These are phyloP conservation scores for Glaucidium brasilianum DNA, from an alignment of 2,113 vertebrate species.

Conservation along the genomic window DNA sequence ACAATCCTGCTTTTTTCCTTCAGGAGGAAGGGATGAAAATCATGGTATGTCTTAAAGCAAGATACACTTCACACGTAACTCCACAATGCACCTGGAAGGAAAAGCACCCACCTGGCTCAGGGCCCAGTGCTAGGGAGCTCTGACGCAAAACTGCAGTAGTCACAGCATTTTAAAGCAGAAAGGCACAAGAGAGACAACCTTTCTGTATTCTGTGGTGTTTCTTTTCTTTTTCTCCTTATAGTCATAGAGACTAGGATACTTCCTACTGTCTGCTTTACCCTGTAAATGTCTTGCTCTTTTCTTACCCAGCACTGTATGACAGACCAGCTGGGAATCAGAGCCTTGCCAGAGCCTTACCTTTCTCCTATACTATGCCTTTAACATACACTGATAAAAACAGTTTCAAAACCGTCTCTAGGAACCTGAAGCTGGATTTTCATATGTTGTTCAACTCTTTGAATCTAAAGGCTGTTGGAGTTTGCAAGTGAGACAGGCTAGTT, in stretches of 20 bases:
- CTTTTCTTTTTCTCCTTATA: background rate
- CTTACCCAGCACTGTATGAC: background rate
- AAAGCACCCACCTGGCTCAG: background rate
- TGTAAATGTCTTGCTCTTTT: background rate
- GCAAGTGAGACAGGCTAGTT: background rate
- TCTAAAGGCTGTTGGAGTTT: background rate
- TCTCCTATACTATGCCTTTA: background rate
- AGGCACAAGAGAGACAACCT: background rate
- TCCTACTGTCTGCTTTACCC: background rate
- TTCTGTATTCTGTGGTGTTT: background rate
- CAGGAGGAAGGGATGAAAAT: background rate
- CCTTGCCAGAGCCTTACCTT: background rate
- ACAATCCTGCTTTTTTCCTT: background rate
- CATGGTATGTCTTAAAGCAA: background rate
- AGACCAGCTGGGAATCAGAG: background rate
- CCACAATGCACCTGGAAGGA: background rate
- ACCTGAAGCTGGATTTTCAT: background rate
- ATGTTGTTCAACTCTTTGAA: background rate
- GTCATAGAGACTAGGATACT: background rate
- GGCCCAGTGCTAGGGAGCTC: background rate
- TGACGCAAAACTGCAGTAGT: background rate
- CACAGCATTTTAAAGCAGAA: background rate
- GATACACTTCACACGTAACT: background rate
- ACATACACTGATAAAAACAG: background rate
- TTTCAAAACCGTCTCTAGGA: background rate